Conservation (phyloP, 2,797 vertebrate genomes). For the Macropodus opercularis region DNA sequence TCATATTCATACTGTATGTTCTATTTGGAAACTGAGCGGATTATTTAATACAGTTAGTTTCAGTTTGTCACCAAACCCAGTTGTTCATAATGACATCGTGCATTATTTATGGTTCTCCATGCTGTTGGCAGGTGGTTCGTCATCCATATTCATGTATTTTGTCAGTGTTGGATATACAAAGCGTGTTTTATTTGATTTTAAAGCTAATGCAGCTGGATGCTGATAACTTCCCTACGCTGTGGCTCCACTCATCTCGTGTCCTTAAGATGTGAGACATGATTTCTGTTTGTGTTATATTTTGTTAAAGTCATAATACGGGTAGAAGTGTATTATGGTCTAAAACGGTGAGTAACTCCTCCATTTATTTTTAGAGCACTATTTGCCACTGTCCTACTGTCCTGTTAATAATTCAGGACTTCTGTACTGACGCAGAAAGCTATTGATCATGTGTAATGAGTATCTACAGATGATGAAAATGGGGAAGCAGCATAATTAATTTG, state of each 20-base stretch:
- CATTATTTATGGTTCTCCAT: constrained; percentile 47
- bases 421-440: constrained; percentile 51
- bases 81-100: constrained; percentile 18
- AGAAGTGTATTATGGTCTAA: too few relatives aligned
- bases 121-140: constrained; percentile 35
- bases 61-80: too few relatives aligned
- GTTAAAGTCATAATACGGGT: too few relatives aligned
- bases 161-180: too few relatives aligned
- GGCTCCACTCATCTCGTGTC: constrained; percentile 1
- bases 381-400: constrained; percentile 39
- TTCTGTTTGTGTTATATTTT: background rate
- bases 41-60: too few relatives aligned
- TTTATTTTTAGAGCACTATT: constrained; percentile 61
- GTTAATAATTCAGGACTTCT: constrained; percentile 69
- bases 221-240: background rate
- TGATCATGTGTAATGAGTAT: constrained; percentile 62
- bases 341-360: constrained; percentile 20
- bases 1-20: background rate
- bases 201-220: background rate
- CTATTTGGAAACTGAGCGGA: background rate
- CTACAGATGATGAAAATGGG: constrained; percentile 47
- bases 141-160: constrained; percentile 51
- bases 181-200: too few relatives aligned
- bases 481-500: constrained; percentile 28
- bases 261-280: background rate